Conservation (phyloP, 2,797 vertebrate species). For the Urocyon cinereoargenteus region DNA sequence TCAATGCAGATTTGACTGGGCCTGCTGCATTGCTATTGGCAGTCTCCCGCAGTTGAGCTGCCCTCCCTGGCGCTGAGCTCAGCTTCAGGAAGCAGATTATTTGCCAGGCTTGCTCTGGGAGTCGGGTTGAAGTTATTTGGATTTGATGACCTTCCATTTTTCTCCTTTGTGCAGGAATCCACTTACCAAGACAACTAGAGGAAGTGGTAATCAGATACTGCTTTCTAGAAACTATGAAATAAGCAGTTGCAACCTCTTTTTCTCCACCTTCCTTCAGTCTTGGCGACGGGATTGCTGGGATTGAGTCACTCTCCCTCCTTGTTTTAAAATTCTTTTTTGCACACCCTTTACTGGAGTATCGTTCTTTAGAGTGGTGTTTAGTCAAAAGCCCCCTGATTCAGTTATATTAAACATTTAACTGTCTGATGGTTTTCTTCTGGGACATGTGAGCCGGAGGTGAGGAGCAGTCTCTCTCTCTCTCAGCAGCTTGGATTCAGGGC, state of each 20-base stretch:
- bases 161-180: constrained; percentile 38
- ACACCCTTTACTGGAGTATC: not conserved
- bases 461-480: not conserved
- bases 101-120: not conserved
- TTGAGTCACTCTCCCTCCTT: not conserved
- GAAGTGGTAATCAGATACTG: constrained; percentile 37
- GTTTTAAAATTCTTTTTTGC: constrained; percentile 7
- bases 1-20: not conserved
- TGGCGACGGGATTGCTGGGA: not conserved
- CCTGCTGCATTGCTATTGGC: not conserved
- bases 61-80: not conserved
- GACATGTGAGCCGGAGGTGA: not conserved
- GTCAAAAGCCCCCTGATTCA: not conserved
- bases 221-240: constrained; percentile 69
- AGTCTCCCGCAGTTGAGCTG: no score
- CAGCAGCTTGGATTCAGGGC: not conserved
- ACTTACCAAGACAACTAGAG: not conserved
- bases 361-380: not conserved
- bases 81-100: not conserved
- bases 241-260: not conserved
- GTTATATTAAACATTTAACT: not conserved
- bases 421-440: not conserved
- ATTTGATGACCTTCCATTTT: constrained; percentile 14
- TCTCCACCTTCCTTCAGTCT: not conserved
- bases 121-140: constrained; percentile 26